Evolutionary conservation across 1,140 invertebrate species (phyloP).

Genomic region (Uloborus diversus): DNA sequence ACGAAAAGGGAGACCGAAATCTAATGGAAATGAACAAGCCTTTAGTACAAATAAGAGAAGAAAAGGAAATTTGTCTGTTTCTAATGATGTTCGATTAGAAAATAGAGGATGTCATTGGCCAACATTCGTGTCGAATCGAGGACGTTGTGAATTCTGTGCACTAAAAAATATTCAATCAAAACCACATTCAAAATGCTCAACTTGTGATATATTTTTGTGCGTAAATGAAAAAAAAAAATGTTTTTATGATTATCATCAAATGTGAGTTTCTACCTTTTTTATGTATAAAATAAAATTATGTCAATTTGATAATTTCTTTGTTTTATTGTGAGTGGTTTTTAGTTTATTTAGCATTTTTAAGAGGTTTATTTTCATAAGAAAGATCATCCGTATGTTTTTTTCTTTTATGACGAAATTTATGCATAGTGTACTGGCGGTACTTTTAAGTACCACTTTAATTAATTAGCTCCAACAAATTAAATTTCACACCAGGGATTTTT

Average conservation of each 20-base stretch:
- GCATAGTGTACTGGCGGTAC: no score
- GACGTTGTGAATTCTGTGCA: conserved; percentile 41
- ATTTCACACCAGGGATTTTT: no score
- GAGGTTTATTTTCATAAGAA: no score
- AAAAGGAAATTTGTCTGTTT: conserved; percentile 39
- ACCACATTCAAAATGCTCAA: no score
- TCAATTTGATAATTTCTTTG: conserved; percentile 2
- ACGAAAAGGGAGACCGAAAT: conserved; percentile 30
- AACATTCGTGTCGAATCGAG: conserved; percentile 31
- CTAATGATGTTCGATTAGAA: conserved; percentile 29
- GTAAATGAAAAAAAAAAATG: conserved; percentile 47
- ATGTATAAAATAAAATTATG: conserved; percentile 9
- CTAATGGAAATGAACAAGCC: conserved; percentile 13
- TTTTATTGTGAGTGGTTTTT: no score
- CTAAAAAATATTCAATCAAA: no score
- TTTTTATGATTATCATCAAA: conserved; percentile 31
- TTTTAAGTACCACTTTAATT: no score
- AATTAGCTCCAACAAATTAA: no score
- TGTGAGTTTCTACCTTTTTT: conserved; percentile 2
- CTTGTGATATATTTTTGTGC: no score
- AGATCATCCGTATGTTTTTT: no score
- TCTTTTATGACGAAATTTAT: no score
- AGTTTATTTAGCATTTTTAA: no score
- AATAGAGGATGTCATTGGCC: conserved; percentile 32
- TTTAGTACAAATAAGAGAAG: conserved; percentile 26